Percentiles rank a stretch among this genome's conserved stretches.
These are phyloP conservation scores for Ochotona curzoniae DNA, from an alignment of 2,113 vertebrate genomes.

Conservation along the genomic window DNA sequence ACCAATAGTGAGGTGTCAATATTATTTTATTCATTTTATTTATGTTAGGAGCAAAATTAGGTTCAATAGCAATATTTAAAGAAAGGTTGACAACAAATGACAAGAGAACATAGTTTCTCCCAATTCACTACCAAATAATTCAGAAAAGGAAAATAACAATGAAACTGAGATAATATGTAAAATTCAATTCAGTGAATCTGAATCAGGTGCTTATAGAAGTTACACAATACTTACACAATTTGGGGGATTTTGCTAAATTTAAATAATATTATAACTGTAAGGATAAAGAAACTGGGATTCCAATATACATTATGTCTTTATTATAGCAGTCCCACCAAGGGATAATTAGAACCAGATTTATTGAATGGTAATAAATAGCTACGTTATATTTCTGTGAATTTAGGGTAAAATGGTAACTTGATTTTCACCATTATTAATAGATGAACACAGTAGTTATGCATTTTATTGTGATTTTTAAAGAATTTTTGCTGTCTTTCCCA, in stretches of 20 bases:
- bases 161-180: background rate
- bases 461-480: background rate
- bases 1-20: background rate
- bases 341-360: slow-evolving; percentile 22
- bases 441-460: background rate
- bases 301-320: background rate
- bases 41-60: slow-evolving; percentile 3
- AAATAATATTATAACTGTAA: background rate
- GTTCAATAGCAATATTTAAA: background rate
- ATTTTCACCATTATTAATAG: slow-evolving; percentile 14
- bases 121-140: slow-evolving; percentile 20
- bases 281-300: background rate
- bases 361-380: background rate
- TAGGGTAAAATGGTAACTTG: background rate
- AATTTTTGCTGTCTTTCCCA: background rate
- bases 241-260: background rate
- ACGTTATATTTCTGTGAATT: background rate
- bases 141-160: background rate
- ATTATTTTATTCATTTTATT: background rate
- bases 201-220: background rate
- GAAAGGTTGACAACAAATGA: background rate
- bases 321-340: background rate
- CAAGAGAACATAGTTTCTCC: background rate
- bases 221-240: background rate
- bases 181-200: background rate